Evolutionary conservation across 2,888 invertebrate species (phyloP), one percentile per base, ranked within the genome.

Genomic region (Augiades crinisus): DNA sequence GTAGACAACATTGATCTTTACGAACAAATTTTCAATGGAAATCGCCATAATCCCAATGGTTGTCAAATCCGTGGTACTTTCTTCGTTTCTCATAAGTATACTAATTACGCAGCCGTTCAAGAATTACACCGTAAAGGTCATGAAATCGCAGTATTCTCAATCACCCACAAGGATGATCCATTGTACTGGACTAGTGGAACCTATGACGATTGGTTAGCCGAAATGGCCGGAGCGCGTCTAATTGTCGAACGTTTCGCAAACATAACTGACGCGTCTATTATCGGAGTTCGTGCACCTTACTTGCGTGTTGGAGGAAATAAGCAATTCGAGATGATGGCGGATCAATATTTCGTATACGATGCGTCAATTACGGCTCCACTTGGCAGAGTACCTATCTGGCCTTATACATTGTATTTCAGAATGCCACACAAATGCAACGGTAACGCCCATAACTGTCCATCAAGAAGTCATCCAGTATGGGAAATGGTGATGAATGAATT

Each of bases 401-500:
- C 99, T 0, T 99, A 98, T 90, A 98, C 98, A 2, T 90, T 99
- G 16, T 98, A 98, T 91, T 98, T 97, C 94, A 93, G 97, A 58
- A 97, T 98, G 96, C 97, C 98, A 0, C 98, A 98, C 90, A 97
- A 96, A 79, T 98, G 98, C 79, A 96, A 96, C 79, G 97, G 97
- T 58, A 98, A 98, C 76, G 96, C 96, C 10, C 96, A 96, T 75
- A 97, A 97, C 79, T 98, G 98, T 71, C 98, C 98, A 14, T 95
- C 95, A 40, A 91, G 95, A 75, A 95, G 95, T 68, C 97, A 98
- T 71, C 97, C 97, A 17, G 96, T 98, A 33, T 98, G 98, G 98
- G 98, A 98, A 87, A 97, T 98, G 94, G 97, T 97, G 45, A 96
- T 98, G 96, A 98, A 98, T 76, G 98, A 98, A 78, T 86, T 98